Base-by-base conservation (phyloP, 35 echinoderm and acorn worm genomes). In the Ptychodera flava region DNA sequence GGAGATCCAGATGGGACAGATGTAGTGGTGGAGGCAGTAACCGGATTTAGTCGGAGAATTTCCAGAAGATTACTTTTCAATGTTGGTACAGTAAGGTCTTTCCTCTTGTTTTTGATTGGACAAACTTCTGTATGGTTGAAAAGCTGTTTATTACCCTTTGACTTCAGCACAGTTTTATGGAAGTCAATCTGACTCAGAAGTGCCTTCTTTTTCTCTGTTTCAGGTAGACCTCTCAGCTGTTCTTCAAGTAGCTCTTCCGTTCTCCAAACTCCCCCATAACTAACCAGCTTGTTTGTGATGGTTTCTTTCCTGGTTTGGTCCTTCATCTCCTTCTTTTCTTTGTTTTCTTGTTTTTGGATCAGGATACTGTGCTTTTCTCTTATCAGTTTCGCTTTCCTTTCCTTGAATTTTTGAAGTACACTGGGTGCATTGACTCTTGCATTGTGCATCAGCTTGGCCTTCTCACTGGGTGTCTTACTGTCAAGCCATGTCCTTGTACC, bases 401-500 rank as follows among this genome's bases (percentile, higher is more conserved):
- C 16, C 35, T 34, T 31, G 30, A 34, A 81, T 32, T 34, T 1
- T 81, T 81, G 31, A 12, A 81, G 28, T 14, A 81, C 35, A 34
- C 35, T 34, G 0, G 31, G 14, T 0, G 80, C 33, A 32, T 32
- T 16, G 16, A 34, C 1, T 32, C 80, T 31, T 0, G 80, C 80
- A 34, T 81, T 1, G 6, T 31, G 31, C 80, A 81, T 81, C 31
- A 34, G 35, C 31, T 32, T 81, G 12, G 14, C 80, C n/a, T 81
- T 81, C 15, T 31, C 35, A 0, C 1, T 1, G 1, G 80, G 1
- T 34, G 33, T 34, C 1, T 34, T 31, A 31, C 1, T 81, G 28
- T 81, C 80, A 81, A 81, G 31, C 87, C 80, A 81, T 33, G 80
- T 1, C 35, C 31, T 31, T 32, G 80, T 81, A 16, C 28, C 28